A percentile compares a stretch with the other conserved stretches of the same genome.
Evolutionary conservation across 2,113 vertebrate genomes (phyloP).

Genomic region (Oostethus manadensis): DNA sequence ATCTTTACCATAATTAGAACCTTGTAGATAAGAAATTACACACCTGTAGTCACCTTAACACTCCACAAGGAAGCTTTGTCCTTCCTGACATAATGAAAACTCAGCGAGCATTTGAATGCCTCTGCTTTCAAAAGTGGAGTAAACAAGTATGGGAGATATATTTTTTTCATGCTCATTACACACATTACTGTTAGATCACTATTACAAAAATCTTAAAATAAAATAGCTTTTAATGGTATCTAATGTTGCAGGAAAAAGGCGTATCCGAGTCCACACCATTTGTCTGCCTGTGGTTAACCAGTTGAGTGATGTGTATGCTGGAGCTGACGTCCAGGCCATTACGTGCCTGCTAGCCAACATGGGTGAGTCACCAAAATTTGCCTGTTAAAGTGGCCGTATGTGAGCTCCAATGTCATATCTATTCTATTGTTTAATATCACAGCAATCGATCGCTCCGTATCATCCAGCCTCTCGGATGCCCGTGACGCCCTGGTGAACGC

Average conservation of each 20-base stretch:
- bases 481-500: slow-evolving; percentile 93
- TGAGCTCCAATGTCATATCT: background rate
- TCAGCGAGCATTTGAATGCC: too few relatives aligned
- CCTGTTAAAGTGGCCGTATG: background rate
- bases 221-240: too few relatives aligned
- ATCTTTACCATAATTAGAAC: too few relatives aligned
- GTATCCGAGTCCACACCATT: slow-evolving; percentile 92
- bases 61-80: too few relatives aligned
- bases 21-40: too few relatives aligned
- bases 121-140: too few relatives aligned
- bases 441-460: slow-evolving; percentile 92
- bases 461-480: slow-evolving; percentile 87
- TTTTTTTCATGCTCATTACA: too few relatives aligned
- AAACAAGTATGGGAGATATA: too few relatives aligned
- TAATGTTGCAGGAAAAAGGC: slow-evolving; percentile 79
- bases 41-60: too few relatives aligned
- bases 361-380: slow-evolving; percentile 71
- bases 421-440: background rate
- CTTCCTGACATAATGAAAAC: too few relatives aligned
- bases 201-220: too few relatives aligned
- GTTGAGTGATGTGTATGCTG: slow-evolving; percentile 86
- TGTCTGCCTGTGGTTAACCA: slow-evolving; percentile 92
- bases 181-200: too few relatives aligned
- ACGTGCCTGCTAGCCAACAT: slow-evolving; percentile 92
- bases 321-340: slow-evolving; percentile 90